phyloP scores from a whole-genome alignment of 2,113 vertebrate species.

The Baryphthengus martii region DNA sequence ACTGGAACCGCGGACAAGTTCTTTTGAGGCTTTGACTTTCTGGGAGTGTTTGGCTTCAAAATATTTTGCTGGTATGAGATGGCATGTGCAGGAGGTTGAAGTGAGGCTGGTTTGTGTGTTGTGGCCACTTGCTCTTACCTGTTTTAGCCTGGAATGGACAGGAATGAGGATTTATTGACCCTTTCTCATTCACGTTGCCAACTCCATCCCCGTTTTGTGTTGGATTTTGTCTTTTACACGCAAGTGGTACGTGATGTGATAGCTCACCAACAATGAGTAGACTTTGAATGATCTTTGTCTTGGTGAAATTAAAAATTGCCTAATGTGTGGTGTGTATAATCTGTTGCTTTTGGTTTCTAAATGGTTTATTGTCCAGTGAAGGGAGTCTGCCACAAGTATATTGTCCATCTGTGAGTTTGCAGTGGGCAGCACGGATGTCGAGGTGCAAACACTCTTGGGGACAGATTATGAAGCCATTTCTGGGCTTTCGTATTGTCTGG shows the following conservation, averaged over 20 bases:
- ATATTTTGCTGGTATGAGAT: neutral
- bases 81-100: neutral
- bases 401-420: neutral
- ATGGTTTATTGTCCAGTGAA: neutral
- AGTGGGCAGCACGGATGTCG: neutral
- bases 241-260: neutral
- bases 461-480: rapidly evolving
- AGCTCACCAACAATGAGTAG: neutral
- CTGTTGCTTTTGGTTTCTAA: neutral
- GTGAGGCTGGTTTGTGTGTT: neutral
- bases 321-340: neutral
- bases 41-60: neutral
- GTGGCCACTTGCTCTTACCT: neutral
- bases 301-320: neutral
- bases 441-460: neutral
- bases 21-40: neutral
- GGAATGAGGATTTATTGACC: neutral
- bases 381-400: neutral
- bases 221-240: neutral
- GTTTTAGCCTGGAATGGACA: neutral
- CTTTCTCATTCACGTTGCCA: neutral
- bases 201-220: neutral
- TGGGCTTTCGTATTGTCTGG: neutral
- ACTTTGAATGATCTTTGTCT: neutral
- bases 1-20: neutral